Evolutionary conservation across 2,113 vertebrate genomes (phyloP), one percentile per base, ranked within the genome.

Genomic region (Crotalus helleri): DNA sequence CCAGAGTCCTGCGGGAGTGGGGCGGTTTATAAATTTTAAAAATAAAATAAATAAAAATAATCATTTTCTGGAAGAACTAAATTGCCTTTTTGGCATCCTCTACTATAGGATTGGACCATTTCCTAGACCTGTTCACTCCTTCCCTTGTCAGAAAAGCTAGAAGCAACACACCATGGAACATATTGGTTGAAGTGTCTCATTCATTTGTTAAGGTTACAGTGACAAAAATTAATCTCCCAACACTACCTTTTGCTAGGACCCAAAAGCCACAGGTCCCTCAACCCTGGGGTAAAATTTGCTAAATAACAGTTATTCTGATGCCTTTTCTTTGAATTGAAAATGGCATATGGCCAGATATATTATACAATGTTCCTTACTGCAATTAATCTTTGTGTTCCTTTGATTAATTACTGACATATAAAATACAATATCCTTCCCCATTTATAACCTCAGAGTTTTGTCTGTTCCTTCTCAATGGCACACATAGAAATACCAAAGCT

Each of bases 381-480:
- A 94, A 92, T 95, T 96, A 91, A 94, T 95, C 93, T 94, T 95
- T 86, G 88, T 74, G 26, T 92, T 96, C 87, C 91, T 44, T 91
- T 96, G 95, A 95, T 95, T 95, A 96, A 94, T 93, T 97, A 92
- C 91, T 95, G 94, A 87, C 55, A 92, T 74, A 46, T 33, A 81
- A 81, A 39, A 17, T 81, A 89, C 57, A 54, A 93, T 85, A 94
- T 90, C 85, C 81, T 49, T 94, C 92, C 92, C 49, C 19, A 92
- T 91, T 91, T 94, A 81, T 74, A 44, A 49, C 88, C 69, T 90
- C 5, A 2, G 29, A 33, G 90, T 54, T 17, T 91, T 96, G 81
- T 88, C 91, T 92, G 39, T 91, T 91, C 85, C 93, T 51, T 88
- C 58, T 88, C 46, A 58, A 89, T 61, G 92, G 85, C 64, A 44